Evolutionary conservation across 2,888 invertebrate genomes (phyloP), one percentile per base, ranked within the genome.

Genomic region (Sisyra terminalis): DNA sequence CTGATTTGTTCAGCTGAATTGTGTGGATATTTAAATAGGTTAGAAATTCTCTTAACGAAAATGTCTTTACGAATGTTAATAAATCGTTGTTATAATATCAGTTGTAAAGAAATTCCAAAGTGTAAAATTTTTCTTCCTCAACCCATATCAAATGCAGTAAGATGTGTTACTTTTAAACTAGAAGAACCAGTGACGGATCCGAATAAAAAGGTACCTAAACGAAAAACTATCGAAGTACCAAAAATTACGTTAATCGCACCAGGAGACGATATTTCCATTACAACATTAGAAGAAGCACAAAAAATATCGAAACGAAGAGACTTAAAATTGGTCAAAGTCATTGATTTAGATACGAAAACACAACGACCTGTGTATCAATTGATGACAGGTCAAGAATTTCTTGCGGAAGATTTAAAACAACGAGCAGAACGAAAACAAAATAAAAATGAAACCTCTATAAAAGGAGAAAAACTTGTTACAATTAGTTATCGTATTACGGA

Each of bases 331-430:
- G 66, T 82, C 0, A 78, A 79, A 63, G 59, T 81, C 17, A 58
- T 74, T 47, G 79, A 84, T 57, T 57, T 69, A 3, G 78, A 81
- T 58, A 60, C 70, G 0, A 81, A 80, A 60, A 74, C 75, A 0
- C 69, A 76, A 29, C 66, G 80, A 35, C 73, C 78, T 9, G 63
- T 78, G 9, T 87, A 80, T 53, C 77, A 75, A 54, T 60, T 85
- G 39, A 71, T 80, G 69, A 71, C 78, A 3, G 70, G 70, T 45
- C 56, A 70, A n/a, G 75, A 80, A 55, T 73, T 74, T 57, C 66
- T 75, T 45, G 59, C 70, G 32, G 75, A 76, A 53, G 78, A 78
- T 52, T 53, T 72, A 39, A 61, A 65, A 49, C 68, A 60, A 50
- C 61, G 70, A 38, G 69, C 69, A 54, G 59, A 63, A 45, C 69